Evolutionary conservation across 2,888 invertebrate species (phyloP).

Genomic region (Leucozona laternaria): DNA sequence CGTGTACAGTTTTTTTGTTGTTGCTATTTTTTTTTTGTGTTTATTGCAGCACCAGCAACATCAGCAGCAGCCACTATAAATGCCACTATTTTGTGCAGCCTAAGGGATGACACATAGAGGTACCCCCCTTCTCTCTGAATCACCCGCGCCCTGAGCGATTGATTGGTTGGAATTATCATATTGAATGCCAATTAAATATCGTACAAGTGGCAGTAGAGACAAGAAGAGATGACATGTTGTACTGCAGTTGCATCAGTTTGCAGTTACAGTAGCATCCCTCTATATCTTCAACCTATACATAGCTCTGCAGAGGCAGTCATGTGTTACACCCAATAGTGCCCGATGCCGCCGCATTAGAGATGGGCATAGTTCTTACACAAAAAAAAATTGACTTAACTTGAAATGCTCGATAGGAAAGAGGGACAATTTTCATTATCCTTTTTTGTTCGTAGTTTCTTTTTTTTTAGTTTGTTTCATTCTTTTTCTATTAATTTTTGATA

Average conservation of each 20-base stretch:
- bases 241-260: slow-evolving; percentile 27
- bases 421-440: not conserved
- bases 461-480: slow-evolving; percentile 18
- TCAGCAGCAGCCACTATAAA: slow-evolving; percentile 46
- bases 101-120: slow-evolving; percentile 25
- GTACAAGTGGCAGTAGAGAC: slow-evolving; percentile 66
- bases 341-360: slow-evolving; percentile 26
- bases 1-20: slow-evolving; percentile 35
- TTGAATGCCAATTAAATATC: slow-evolving; percentile 75
- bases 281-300: not conserved
- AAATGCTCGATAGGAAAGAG: slow-evolving; percentile 40
- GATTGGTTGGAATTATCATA: slow-evolving; percentile 75
- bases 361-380: not conserved
- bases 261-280: slow-evolving; percentile 24
- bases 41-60: not conserved
- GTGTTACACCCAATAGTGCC: not conserved
- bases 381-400: slow-evolving; percentile 64
- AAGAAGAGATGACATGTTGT: slow-evolving; percentile 43
- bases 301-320: not conserved
- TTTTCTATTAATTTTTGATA: slow-evolving; percentile 61
- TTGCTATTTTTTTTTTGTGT: not conserved
- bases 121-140: not conserved
- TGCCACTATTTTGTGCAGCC: slow-evolving; percentile 42
- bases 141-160: slow-evolving; percentile 57
- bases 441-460: too few relatives aligned